These are phyloP conservation scores for Diadegma fenestrale DNA, from an alignment of 2,888 invertebrate species.

Conservation along the genomic window DNA sequence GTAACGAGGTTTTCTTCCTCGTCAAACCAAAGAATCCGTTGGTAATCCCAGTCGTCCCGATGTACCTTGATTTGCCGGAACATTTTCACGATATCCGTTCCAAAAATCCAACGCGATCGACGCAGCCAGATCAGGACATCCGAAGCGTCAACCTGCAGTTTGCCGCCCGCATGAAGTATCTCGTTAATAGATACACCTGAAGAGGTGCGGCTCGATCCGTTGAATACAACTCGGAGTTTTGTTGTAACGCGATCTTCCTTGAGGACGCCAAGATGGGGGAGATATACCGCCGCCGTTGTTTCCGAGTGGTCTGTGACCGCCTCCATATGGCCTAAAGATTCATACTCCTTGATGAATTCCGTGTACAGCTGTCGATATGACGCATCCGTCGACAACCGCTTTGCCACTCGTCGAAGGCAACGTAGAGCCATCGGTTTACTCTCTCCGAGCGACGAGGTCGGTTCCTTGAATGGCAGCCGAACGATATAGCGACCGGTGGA, in stretches of 20 bases:
- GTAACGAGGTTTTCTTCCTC: neutral
- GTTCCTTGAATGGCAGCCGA: too few species aligned
- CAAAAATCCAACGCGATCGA: neutral
- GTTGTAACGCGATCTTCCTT: neutral
- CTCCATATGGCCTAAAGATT: conserved; percentile 1
- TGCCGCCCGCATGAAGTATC: conserved; percentile 2
- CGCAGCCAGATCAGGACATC: neutral
- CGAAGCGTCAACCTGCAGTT: neutral
- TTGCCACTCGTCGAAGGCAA: too few species aligned
- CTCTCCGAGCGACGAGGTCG: too few species aligned
- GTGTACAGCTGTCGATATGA: neutral
- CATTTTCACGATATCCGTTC: neutral
- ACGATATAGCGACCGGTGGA: too few species aligned
- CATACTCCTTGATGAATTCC: conserved; percentile 19
- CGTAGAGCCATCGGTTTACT: too few species aligned
- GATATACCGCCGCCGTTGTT: neutral
- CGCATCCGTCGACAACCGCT: neutral
- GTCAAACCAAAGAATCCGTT: conserved; percentile 26
- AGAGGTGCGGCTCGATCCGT: neutral
- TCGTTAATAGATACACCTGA: neutral
- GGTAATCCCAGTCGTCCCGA: conserved; percentile 18
- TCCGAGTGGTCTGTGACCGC: neutral
- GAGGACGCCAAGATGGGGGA: neutral
- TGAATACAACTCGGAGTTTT: conserved; percentile 27
- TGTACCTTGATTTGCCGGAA: conserved; percentile 4